Conservation (phyloP, 2,797 vertebrate species). For the Arrhamphus sclerolepis region DNA sequence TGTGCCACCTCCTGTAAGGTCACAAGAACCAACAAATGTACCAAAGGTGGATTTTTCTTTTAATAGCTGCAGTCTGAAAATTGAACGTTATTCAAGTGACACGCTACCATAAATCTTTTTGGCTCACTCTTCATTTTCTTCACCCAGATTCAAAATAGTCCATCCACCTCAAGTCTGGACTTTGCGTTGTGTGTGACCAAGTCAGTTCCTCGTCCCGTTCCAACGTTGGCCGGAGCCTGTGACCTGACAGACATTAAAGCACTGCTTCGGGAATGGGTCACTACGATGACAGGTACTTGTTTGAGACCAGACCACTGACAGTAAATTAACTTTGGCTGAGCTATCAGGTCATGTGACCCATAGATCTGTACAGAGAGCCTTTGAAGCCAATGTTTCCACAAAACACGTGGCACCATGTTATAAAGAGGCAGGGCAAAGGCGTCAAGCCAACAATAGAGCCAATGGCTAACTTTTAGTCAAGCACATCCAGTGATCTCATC, state of each 20-base stretch:
- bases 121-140: neutral
- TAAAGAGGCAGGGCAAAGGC: too few relatives aligned
- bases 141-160: slow-evolving; percentile 80
- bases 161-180: slow-evolving; percentile 73
- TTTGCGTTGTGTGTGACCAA: slow-evolving; percentile 60
- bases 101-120: neutral
- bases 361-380: too few relatives aligned
- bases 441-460: too few relatives aligned
- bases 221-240: slow-evolving; percentile 91
- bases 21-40: slow-evolving; percentile 70
- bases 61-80: too few relatives aligned
- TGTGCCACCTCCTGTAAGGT: slow-evolving; percentile 78
- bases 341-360: too few relatives aligned
- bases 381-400: too few relatives aligned
- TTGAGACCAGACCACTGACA: too few relatives aligned
- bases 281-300: slow-evolving; percentile 84
- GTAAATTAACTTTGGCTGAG: too few relatives aligned
- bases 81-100: too few relatives aligned
- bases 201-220: slow-evolving; percentile 74
- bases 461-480: too few relatives aligned
- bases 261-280: slow-evolving; percentile 94
- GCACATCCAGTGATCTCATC: too few relatives aligned
- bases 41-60: slow-evolving; percentile 80
- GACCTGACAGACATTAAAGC: slow-evolving; percentile 91
- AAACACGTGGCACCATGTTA: too few relatives aligned